Conservation (phyloP, 2,888 invertebrate species). For the Agonopterix heracliana region DNA sequence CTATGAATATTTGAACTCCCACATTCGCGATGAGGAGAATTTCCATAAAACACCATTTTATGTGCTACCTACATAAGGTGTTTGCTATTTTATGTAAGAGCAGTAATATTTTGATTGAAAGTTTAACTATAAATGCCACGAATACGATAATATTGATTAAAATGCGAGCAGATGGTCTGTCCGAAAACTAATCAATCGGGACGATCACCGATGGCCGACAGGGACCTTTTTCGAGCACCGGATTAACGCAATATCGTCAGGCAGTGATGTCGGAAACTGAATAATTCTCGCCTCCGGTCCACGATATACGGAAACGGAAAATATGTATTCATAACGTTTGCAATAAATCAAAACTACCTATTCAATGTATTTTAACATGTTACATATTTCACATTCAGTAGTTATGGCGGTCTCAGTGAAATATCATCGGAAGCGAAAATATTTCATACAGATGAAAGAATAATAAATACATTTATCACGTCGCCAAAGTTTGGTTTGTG, state of each 20-base stretch:
- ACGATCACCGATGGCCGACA: too few species aligned
- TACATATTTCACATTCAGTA: too few species aligned
- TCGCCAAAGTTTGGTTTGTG: too few species aligned
- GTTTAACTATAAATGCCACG: background rate
- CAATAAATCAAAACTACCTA: background rate
- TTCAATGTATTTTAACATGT: too few species aligned
- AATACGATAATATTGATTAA: background rate
- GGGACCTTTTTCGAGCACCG: too few species aligned
- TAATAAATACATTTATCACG: background rate
- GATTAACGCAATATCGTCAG: too few species aligned
- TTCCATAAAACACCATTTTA: slow-evolving; percentile 11
- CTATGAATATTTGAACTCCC: slow-evolving; percentile 11
- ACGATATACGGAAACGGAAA: background rate
- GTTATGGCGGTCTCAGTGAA: slow-evolving; percentile 6
- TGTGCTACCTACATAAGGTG: slow-evolving; percentile 1
- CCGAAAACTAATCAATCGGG: too few species aligned
- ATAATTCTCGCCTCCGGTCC: background rate
- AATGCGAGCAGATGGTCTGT: too few species aligned
- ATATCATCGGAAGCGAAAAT: slow-evolving; percentile 15
- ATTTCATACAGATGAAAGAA: slow-evolving; percentile 12
- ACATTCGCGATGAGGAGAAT: slow-evolving; percentile 6
- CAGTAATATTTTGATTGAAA: slow-evolving; percentile 6
- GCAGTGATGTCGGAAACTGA: background rate
- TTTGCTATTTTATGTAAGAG: slow-evolving; percentile 6
- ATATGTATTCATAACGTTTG: background rate